Conservation (phyloP, 2,797 vertebrate genomes). For the Myotis vivesi region DNA sequence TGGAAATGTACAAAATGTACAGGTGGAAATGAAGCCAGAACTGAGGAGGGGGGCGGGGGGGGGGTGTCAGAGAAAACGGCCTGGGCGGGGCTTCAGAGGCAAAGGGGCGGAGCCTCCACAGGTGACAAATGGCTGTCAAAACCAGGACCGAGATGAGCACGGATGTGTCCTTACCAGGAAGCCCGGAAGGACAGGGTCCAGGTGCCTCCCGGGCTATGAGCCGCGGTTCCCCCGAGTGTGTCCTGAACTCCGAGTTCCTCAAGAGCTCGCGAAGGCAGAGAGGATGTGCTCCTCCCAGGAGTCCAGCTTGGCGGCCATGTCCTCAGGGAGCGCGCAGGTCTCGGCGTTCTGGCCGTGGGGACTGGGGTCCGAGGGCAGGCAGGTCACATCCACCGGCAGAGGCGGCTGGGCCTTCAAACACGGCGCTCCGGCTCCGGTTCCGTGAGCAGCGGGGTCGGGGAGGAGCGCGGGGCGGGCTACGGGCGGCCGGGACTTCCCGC, state of each 20-base stretch:
- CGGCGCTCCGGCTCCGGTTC: conserved; percentile 82
- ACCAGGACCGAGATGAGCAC: background rate
- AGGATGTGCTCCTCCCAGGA: conserved; percentile 71
- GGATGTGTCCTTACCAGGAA: background rate
- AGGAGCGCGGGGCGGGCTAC: background rate
- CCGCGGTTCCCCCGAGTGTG: background rate
- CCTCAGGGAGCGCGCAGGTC: conserved; percentile 47
- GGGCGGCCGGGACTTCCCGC: conserved; percentile 76
- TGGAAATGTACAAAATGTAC: background rate
- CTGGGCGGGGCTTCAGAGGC: background rate
- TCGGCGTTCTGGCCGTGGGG: conserved; percentile 52
- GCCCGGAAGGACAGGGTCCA: background rate
- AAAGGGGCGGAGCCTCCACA: background rate
- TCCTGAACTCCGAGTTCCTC: background rate
- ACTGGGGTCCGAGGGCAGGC: background rate
- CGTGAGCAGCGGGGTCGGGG: conserved; percentile 24
- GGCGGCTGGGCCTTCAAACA: conserved; percentile 66
- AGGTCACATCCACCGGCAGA: conserved; percentile 52
- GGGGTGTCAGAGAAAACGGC: no score
- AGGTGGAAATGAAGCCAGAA: background rate
- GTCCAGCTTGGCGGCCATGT: conserved; percentile 53
- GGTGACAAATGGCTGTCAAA: background rate
- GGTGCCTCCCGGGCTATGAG: background rate
- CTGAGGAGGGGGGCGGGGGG: background rate
- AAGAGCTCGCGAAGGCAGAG: conserved; percentile 69